phyloP scores from a whole-genome alignment of 2,113 vertebrate species.

The Onychorhynchus coronatus region DNA sequence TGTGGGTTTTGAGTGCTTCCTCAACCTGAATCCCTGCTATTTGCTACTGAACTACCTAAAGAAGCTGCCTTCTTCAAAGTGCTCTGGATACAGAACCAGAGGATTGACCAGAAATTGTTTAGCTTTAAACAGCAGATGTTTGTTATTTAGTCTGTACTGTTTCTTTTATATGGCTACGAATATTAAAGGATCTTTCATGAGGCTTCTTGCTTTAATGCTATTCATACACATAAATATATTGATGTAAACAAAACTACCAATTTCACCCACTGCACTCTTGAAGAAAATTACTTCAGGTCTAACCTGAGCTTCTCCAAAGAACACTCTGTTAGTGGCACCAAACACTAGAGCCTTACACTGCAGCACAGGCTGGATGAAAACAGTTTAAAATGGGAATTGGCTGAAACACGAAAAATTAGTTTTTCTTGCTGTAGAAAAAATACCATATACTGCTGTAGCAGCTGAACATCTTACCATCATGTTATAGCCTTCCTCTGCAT shows the following conservation, averaged over 20 bases:
- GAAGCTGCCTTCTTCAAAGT: neutral
- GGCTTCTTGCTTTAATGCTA: neutral
- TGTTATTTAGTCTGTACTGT: neutral
- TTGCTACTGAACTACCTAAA: neutral
- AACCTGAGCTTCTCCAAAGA: neutral
- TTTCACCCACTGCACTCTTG: neutral
- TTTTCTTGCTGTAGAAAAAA: neutral
- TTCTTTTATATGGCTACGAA: neutral
- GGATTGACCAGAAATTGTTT: neutral
- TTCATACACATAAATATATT: neutral
- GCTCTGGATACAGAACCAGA: neutral
- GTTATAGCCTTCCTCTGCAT: constrained; percentile 50
- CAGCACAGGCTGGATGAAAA: neutral
- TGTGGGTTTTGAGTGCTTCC: neutral
- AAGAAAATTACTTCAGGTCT: neutral
- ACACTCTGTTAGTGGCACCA: neutral
- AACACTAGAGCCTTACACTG: neutral
- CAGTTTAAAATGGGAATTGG: neutral
- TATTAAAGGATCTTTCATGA: neutral
- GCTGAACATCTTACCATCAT: constrained; percentile 70
- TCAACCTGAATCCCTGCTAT: neutral
- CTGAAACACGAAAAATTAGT: neutral
- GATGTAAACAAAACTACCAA: neutral
- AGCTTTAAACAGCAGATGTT: neutral
- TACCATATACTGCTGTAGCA: accelerated